Evolutionary conservation across 2,888 invertebrate species (phyloP).

Genomic region (Callyntrura guangdongensis): DNA sequence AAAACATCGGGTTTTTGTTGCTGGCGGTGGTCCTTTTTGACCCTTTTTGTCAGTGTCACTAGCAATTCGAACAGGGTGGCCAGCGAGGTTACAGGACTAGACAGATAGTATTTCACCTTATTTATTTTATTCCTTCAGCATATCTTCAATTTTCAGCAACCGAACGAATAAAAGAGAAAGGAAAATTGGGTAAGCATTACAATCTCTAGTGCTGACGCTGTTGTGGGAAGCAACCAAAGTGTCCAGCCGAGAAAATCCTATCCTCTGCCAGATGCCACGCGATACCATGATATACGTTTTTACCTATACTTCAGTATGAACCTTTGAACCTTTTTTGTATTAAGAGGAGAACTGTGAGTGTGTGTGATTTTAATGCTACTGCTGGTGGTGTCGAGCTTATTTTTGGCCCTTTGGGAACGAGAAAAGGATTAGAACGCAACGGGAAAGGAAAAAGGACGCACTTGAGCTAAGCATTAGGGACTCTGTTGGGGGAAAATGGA

Average conservation of each 20-base stretch:
- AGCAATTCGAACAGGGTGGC: too few species aligned
- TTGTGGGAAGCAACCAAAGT: not conserved
- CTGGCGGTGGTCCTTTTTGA: not conserved
- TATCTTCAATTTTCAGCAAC: not conserved
- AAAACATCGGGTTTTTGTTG: not conserved
- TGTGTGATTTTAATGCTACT: not conserved
- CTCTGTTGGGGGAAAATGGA: not conserved
- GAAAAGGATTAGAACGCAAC: slow-evolving; percentile 31
- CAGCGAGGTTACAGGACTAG: too few species aligned
- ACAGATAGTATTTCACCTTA: not conserved
- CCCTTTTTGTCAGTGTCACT: not conserved
- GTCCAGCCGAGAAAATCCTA: slow-evolving; percentile 2
- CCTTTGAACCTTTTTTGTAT: too few species aligned
- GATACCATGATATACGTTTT: too few species aligned
- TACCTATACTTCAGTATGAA: too few species aligned
- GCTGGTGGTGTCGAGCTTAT: slow-evolving; percentile 33
- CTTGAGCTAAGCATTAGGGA: slow-evolving; percentile 7
- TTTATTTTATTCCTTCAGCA: not conserved
- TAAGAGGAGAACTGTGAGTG: too few species aligned
- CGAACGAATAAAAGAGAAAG: not conserved
- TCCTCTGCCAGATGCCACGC: too few species aligned
- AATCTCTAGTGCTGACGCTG: too few species aligned
- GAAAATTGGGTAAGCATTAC: not conserved
- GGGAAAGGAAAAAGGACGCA: slow-evolving; percentile 11
- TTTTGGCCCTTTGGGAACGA: slow-evolving; percentile 18